A percentile compares a stretch with the other conserved stretches of the same genome.
Conservation (phyloP, 2,113 vertebrate species). For the Pipra filicauda region DNA sequence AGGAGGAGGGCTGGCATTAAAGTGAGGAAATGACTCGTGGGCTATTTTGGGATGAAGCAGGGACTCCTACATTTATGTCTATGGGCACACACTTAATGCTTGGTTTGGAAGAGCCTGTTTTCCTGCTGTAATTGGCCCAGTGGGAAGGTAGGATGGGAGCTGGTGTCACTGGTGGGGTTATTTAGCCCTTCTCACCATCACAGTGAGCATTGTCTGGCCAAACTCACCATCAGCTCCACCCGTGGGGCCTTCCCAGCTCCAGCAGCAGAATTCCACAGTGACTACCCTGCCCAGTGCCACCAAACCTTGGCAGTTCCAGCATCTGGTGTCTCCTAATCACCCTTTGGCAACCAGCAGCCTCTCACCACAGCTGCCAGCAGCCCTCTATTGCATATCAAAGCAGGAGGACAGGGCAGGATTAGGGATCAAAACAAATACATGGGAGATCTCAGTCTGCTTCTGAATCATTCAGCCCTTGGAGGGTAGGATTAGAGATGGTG, state of each 20-base stretch:
- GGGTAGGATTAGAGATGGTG: conserved; percentile 40
- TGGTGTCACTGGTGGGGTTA: neutral
- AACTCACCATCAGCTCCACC: neutral
- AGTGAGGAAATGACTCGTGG: neutral
- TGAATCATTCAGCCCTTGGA: conserved; percentile 18
- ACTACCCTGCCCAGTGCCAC: neutral
- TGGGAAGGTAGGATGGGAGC: neutral
- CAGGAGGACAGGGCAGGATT: neutral
- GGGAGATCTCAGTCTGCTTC: neutral
- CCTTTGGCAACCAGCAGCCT: neutral
- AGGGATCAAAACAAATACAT: conserved; percentile 5
- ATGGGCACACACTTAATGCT: neutral
- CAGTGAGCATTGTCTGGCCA: neutral
- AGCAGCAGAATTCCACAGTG: neutral
- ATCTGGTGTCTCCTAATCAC: neutral
- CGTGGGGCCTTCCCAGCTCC: neutral
- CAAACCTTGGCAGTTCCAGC: neutral
- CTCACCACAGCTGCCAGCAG: neutral
- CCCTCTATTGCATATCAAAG: conserved; percentile 9
- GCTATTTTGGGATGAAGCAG: neutral
- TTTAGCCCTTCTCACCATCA: neutral
- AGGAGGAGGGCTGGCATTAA: neutral
- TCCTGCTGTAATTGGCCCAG: neutral
- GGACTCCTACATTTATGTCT: neutral
- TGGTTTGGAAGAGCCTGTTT: conserved; percentile 21